Evolutionary conservation across 2,113 vertebrate species (phyloP).

Genomic region (Indri indri): DNA sequence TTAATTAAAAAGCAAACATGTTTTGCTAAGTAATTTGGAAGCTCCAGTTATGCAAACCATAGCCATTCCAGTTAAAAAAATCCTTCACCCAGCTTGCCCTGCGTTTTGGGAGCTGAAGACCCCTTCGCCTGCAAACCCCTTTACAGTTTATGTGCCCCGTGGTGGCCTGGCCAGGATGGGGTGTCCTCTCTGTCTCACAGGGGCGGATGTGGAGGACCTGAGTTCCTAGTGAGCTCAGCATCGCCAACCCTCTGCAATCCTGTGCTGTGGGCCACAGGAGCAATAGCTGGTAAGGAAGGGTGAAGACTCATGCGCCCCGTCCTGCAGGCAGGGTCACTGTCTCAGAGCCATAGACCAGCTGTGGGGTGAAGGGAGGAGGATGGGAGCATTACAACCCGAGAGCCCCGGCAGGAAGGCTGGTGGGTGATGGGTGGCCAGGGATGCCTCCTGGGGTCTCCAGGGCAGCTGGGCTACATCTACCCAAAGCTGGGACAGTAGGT

Average conservation of each 20-base stretch:
- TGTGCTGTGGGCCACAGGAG: background rate
- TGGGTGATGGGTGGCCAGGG: background rate
- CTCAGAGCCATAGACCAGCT: background rate
- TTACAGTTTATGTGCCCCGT: background rate
- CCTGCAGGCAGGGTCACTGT: background rate
- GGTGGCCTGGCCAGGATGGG: background rate
- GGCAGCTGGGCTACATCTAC: background rate
- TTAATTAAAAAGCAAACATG: constrained; percentile 81
- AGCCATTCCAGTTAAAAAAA: constrained; percentile 49
- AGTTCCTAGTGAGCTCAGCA: background rate
- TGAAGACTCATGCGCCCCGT: background rate
- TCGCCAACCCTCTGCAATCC: background rate
- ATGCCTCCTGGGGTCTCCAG: background rate
- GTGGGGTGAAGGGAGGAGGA: background rate
- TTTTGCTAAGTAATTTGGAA: constrained; percentile 80
- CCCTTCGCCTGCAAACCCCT: background rate
- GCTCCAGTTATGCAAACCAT: constrained; percentile 71
- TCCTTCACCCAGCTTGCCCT: background rate
- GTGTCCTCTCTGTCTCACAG: background rate
- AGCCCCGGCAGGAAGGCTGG: background rate
- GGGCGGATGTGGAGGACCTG: background rate
- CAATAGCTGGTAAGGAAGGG: background rate
- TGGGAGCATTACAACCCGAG: background rate
- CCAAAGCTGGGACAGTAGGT: background rate
- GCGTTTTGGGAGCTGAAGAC: background rate